A percentile compares a stretch with the other conserved stretches of the same genome.
phyloP scores from a whole-genome alignment of 2,888 invertebrate species.

The Andrena hattorfiana region DNA sequence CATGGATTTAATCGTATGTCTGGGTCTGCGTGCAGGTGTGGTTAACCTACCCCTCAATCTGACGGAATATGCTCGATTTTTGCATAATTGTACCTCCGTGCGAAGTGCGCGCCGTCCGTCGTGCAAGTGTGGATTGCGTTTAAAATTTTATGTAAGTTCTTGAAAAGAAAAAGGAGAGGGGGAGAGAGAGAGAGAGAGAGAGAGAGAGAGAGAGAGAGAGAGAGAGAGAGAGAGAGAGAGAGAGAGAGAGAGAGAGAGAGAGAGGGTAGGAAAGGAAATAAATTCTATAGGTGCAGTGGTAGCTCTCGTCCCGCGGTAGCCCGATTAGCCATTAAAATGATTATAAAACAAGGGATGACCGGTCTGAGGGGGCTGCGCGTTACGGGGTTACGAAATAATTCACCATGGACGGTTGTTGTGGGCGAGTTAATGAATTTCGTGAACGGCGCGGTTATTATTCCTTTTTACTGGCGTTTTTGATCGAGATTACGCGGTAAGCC shows the following conservation, averaged over 20 bases:
- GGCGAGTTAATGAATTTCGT: constrained; percentile 18
- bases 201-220: neutral
- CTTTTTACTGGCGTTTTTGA: neutral
- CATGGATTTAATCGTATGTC: constrained; percentile 73
- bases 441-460: neutral
- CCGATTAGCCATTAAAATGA: constrained; percentile 1
- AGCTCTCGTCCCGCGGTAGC: neutral
- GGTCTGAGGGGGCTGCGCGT: neutral
- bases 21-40: constrained; percentile 74
- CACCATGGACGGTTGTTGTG: neutral
- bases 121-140: constrained; percentile 46
- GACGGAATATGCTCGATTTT: constrained; percentile 77
- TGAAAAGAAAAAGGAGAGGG: neutral
- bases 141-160: constrained; percentile 38
- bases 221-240: neutral
- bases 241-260: neutral
- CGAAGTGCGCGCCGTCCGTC: constrained; percentile 40
- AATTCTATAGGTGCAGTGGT: neutral
- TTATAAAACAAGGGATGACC: constrained; percentile 3
- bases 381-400: neutral
- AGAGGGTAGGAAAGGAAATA: neutral
- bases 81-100: constrained; percentile 80
- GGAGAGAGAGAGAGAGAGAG: neutral
- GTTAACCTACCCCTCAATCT: constrained; percentile 81
- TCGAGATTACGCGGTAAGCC: constrained; percentile 17